A percentile compares a stretch with the other conserved stretches of the same genome.
Conservation (phyloP, 1,140 invertebrate genomes). For the Hyles euphorbiae region DNA sequence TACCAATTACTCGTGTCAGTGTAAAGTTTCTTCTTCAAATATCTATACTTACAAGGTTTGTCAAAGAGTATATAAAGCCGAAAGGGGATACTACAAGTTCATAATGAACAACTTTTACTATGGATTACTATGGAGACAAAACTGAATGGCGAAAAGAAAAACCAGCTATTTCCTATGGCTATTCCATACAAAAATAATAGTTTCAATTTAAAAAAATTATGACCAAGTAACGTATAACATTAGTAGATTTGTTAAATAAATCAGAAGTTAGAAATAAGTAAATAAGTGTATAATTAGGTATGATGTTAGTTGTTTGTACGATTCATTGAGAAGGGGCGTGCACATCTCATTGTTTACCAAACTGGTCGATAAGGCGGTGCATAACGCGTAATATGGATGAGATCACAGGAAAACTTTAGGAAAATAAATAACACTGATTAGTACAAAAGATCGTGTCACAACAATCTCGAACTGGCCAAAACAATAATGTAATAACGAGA, state of each 20-base stretch:
- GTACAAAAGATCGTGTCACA: slow-evolving; percentile 43
- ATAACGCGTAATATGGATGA: slow-evolving; percentile 43
- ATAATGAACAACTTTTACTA: no score
- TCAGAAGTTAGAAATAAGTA: not conserved
- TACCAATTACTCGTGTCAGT: no score
- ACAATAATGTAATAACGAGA: slow-evolving; percentile 59
- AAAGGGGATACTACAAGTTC: no score
- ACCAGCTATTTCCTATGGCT: no score
- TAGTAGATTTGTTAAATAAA: no score
- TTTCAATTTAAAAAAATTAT: no score
- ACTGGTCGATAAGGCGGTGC: slow-evolving; percentile 17
- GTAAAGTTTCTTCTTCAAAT: no score
- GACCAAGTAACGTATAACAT: no score
- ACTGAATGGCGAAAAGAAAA: not conserved
- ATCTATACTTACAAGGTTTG: no score
- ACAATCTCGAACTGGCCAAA: slow-evolving; percentile 30
- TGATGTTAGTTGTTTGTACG: slow-evolving; percentile 15
- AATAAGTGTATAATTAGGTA: slow-evolving; percentile 7
- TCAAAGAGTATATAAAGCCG: no score
- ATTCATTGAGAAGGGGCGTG: slow-evolving; percentile 25
- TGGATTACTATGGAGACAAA: not conserved
- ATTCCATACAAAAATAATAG: no score
- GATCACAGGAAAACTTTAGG: slow-evolving; percentile 60
- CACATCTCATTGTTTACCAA: slow-evolving; percentile 23
- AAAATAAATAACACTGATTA: slow-evolving; percentile 53